Conservation (phyloP, 2,888 invertebrate genomes). For the Drosophila prostipennis region DNA sequence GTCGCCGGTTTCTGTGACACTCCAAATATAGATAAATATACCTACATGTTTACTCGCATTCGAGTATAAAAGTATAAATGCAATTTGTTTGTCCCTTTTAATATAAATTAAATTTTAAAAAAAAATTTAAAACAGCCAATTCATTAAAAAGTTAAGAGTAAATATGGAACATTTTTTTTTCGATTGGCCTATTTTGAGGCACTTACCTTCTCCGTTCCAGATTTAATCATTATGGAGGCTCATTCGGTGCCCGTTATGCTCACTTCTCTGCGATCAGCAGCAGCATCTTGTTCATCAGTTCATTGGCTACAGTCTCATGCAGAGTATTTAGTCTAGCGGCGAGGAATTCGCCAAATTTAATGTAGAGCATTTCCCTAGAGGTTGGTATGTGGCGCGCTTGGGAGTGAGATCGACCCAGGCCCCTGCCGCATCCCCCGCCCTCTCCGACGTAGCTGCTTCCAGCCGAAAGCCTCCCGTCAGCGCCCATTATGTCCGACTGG, state of each 20-base stretch:
- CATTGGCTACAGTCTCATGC: conserved; percentile 81
- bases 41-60: too few relatives aligned
- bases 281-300: conserved; percentile 82
- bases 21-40: too few relatives aligned
- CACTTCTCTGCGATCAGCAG: conserved; percentile 81
- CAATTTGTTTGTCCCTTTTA: too few relatives aligned
- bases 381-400: conserved; percentile 57
- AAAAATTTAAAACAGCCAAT: too few relatives aligned
- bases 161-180: too few relatives aligned
- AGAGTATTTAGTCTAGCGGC: conserved; percentile 82
- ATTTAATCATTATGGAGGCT: conserved; percentile 5
- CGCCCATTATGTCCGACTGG: conserved; percentile 38
- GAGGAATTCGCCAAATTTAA: conserved; percentile 82
- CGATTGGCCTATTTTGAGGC: neutral
- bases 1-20: too few relatives aligned
- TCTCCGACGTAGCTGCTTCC: conserved; percentile 58
- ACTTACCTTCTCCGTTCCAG: conserved; percentile 15
- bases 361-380: conserved; percentile 79
- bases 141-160: too few relatives aligned
- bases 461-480: conserved; percentile 51
- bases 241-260: conserved; percentile 5
- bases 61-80: too few relatives aligned
- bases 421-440: conserved; percentile 24
- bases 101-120: too few relatives aligned
- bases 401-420: conserved; percentile 3